These are phyloP conservation scores for Aporrectodea caliginosa DNA, from an alignment of 1,140 invertebrate species.

Conservation along the genomic window DNA sequence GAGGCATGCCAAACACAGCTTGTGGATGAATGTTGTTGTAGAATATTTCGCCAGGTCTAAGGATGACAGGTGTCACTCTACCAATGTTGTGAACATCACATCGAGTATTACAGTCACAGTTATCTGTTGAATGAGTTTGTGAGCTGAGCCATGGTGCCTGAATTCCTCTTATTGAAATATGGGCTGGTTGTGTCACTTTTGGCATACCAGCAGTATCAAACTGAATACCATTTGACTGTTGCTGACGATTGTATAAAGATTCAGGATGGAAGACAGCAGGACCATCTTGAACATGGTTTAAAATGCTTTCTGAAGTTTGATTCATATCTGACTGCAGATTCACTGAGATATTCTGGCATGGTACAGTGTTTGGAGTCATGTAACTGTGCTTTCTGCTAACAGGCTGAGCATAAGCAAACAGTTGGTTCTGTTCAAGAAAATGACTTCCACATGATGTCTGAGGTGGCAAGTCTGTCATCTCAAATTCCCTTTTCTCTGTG, in stretches of 20 bases:
- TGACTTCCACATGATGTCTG: not conserved
- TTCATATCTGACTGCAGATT: not conserved
- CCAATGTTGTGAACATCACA: not conserved
- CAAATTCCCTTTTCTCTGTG: not conserved
- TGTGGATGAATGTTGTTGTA: not conserved
- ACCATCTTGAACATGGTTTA: not conserved
- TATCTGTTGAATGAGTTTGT: not conserved
- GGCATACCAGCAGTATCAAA: not conserved
- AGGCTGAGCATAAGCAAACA: not conserved
- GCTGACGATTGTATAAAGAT: not conserved
- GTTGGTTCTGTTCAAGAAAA: not conserved
- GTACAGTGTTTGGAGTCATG: too few species aligned
- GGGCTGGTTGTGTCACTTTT: not conserved
- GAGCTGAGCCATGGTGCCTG: not conserved
- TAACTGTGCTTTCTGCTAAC: not conserved
- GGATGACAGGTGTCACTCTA: not conserved
- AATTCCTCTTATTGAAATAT: not conserved
- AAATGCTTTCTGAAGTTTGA: not conserved
- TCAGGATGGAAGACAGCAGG: not conserved
- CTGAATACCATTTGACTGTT: not conserved
- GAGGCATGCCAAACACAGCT: not conserved
- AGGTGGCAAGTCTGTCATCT: not conserved
- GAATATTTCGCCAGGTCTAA: not conserved
- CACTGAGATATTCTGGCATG: too few species aligned
- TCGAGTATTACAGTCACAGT: not conserved